These are phyloP conservation scores for Sebastes oblongus DNA, from an alignment of 2,797 vertebrate genomes.

Conservation along the genomic window DNA sequence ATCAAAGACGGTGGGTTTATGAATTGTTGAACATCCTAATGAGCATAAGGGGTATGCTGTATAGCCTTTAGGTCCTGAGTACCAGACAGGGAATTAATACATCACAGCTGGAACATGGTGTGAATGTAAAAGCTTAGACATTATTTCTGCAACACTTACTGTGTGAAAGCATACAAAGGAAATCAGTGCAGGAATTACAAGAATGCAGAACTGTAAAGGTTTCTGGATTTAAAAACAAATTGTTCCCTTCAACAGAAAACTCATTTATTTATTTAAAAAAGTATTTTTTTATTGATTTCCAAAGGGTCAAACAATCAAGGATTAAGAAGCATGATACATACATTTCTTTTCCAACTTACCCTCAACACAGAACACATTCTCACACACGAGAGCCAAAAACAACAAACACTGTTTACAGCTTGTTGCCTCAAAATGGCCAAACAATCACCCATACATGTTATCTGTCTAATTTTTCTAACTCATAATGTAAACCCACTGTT, in stretches of 20 bases:
- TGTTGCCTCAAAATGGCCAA: not conserved
- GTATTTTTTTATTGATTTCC: no score
- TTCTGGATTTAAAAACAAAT: not conserved
- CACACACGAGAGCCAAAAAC: no score
- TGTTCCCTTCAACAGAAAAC: no score
- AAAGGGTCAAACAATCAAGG: no score
- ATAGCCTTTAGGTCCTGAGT: slow-evolving; percentile 1
- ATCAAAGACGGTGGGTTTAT: slow-evolving; percentile 59
- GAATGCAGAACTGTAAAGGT: not conserved
- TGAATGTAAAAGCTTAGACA: slow-evolving; percentile 8
- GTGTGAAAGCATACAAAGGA: not conserved
- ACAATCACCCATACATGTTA: not conserved
- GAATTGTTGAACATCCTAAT: slow-evolving; percentile 32
- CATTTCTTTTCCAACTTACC: no score
- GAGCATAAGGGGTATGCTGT: slow-evolving; percentile 15
- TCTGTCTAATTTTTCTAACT: not conserved
- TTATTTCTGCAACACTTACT: slow-evolving; percentile 1
- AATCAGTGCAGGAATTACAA: not conserved
- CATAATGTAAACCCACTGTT: not conserved
- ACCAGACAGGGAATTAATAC: slow-evolving; percentile 7
- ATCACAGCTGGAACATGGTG: not conserved
- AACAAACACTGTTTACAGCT: not conserved
- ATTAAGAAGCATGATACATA: no score
- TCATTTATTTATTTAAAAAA: no score
- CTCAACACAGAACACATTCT: no score